phyloP scores from a whole-genome alignment of 2,113 vertebrate genomes.

The Ceuthmochares aereus region DNA sequence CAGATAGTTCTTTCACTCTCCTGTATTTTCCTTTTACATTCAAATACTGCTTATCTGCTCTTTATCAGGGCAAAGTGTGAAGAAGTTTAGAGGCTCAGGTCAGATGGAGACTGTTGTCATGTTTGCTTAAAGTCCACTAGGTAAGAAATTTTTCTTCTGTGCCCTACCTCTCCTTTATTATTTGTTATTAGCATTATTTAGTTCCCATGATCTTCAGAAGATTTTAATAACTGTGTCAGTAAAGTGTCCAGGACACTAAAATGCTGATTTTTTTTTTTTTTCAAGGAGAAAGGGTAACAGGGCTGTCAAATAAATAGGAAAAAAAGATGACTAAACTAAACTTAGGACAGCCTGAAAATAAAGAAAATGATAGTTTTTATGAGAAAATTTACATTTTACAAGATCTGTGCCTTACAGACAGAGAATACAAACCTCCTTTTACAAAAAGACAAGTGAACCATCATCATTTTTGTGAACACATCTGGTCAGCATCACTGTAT shows the following conservation, averaged over 20 bases:
- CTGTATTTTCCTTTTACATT: neutral
- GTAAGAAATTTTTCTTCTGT: neutral
- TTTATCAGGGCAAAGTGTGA: neutral
- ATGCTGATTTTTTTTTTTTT: neutral
- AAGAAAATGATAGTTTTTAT: neutral
- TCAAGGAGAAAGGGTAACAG: neutral
- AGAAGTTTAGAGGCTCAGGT: neutral
- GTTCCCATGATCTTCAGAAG: neutral
- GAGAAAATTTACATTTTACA: neutral
- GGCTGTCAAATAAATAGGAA: neutral
- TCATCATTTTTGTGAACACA: neutral
- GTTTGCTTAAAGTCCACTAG: neutral
- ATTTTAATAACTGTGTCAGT: neutral
- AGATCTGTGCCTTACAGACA: neutral
- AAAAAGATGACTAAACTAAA: neutral
- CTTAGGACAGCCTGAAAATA: neutral
- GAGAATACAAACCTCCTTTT: neutral
- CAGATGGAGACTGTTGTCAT: neutral
- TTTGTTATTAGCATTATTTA: neutral
- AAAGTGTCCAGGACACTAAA: neutral
- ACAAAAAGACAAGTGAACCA: neutral
- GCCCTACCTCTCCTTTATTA: neutral
- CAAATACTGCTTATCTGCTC: neutral
- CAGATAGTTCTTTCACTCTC: neutral
- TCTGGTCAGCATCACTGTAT: neutral